These are phyloP conservation scores for Tribolium madens DNA, from an alignment of 1,140 invertebrate genomes.

Conservation along the genomic window DNA sequence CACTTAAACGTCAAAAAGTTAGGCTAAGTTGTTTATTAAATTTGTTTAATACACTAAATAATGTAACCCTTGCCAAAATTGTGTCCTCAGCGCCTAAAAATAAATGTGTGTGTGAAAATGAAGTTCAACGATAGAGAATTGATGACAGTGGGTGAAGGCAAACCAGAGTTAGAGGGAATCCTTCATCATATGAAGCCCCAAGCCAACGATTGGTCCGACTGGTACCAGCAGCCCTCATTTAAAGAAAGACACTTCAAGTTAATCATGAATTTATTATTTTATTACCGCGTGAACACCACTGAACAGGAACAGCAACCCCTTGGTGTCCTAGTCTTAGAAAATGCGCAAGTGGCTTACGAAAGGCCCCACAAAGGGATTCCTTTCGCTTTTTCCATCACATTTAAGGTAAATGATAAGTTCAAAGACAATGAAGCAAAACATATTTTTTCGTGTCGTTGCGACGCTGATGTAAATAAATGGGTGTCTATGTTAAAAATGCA, in stretches of 20 bases:
- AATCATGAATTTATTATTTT: constrained; percentile 62
- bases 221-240: constrained; percentile 63
- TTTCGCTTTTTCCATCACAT: constrained; percentile 64
- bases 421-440: constrained; percentile 63
- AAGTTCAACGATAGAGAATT: constrained; percentile 64
- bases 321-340: constrained; percentile 63
- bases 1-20: no score
- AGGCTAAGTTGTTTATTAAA: neutral
- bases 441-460: constrained; percentile 64
- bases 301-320: constrained; percentile 55
- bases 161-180: constrained; percentile 60
- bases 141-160: constrained; percentile 56
- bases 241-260: constrained; percentile 64
- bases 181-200: constrained; percentile 63
- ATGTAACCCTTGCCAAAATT: neutral
- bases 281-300: constrained; percentile 61
- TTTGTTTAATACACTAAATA: neutral
- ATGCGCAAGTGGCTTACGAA: constrained; percentile 63
- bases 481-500: constrained; percentile 61
- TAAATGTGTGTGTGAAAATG: constrained; percentile 52
- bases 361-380: constrained; percentile 60
- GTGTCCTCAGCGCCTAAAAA: neutral
- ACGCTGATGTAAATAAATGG: constrained; percentile 63
- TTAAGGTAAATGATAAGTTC: constrained; percentile 59
- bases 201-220: constrained; percentile 63